These are phyloP conservation scores for Pelmatolapia mariae DNA, from an alignment of 2,113 vertebrate genomes.

Conservation along the genomic window DNA sequence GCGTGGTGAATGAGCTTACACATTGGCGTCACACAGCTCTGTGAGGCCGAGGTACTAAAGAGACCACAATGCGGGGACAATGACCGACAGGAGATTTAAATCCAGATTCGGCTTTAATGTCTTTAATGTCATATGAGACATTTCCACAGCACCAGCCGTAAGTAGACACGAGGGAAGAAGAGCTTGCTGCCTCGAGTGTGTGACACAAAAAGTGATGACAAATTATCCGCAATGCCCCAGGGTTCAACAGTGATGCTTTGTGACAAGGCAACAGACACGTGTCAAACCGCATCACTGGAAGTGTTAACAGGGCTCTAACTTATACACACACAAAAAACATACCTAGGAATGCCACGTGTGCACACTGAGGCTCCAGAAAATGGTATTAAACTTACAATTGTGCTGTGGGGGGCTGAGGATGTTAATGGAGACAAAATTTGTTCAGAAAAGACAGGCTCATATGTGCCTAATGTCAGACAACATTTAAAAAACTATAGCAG, in stretches of 20 bases:
- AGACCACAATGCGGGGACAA: slow-evolving; percentile 1
- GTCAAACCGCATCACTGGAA: slow-evolving; percentile 24
- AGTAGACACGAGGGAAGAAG: neutral
- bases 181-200: slow-evolving; percentile 12
- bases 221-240: slow-evolving; percentile 24
- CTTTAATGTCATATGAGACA: slow-evolving; percentile 21
- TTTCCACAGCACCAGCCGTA: neutral
- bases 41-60: slow-evolving; percentile 7
- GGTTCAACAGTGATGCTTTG: slow-evolving; percentile 29
- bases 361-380: neutral
- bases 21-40: neutral
- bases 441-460: neutral
- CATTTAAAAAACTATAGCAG: neutral
- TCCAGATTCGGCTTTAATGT: slow-evolving; percentile 11
- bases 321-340: neutral
- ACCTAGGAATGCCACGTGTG: neutral
- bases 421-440: neutral
- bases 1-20: slow-evolving; percentile 20
- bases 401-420: neutral
- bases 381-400: neutral
- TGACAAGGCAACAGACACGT: slow-evolving; percentile 39
- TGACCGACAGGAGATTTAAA: slow-evolving; percentile 6
- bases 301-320: neutral
- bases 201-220: slow-evolving; percentile 42
- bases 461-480: neutral